phyloP scores from a whole-genome alignment of 2,797 vertebrate species.

The Acrossocheilus fasciatus region DNA sequence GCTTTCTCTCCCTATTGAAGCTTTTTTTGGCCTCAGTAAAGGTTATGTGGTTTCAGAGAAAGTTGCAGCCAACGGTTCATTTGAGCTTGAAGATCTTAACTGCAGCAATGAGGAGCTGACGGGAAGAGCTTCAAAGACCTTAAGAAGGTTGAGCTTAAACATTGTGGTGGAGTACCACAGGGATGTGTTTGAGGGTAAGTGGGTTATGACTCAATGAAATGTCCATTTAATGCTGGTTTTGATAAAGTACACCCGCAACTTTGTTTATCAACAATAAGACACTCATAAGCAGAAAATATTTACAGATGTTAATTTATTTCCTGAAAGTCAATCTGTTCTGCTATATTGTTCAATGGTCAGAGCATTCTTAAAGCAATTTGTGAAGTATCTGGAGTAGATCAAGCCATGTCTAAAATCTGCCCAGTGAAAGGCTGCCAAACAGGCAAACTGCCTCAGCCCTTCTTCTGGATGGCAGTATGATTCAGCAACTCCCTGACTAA shows the following conservation, averaged over 20 bases:
- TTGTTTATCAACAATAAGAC: neutral
- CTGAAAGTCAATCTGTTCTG: neutral
- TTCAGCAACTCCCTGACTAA: conserved; percentile 35
- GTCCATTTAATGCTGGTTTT: conserved; percentile 12
- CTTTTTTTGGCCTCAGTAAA: conserved; percentile 37
- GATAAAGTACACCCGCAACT: conserved; percentile 1
- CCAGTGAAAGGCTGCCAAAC: conserved; percentile 35
- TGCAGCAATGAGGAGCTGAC: conserved; percentile 18
- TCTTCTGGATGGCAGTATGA: conserved; percentile 46
- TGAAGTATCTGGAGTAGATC: conserved; percentile 30
- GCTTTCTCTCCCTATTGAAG: conserved; percentile 27
- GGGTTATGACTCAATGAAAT: conserved; percentile 25
- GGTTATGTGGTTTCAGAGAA: conserved; percentile 44
- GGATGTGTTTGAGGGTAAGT: neutral
- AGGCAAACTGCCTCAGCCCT: conserved; percentile 31
- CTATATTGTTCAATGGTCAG: conserved; percentile 6
- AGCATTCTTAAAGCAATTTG: conserved; percentile 3
- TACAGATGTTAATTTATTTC: neutral
- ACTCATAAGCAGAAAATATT: conserved; percentile 2
- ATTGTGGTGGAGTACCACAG: conserved; percentile 16
- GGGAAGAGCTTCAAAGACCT: conserved; percentile 39
- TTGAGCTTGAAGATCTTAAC: conserved; percentile 53
- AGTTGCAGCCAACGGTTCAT: conserved; percentile 31
- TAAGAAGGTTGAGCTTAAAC: conserved; percentile 26
- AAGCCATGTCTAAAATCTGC: neutral